Evolutionary conservation across 2,113 vertebrate genomes (phyloP).

Genomic region (Pachyramphus minor): DNA sequence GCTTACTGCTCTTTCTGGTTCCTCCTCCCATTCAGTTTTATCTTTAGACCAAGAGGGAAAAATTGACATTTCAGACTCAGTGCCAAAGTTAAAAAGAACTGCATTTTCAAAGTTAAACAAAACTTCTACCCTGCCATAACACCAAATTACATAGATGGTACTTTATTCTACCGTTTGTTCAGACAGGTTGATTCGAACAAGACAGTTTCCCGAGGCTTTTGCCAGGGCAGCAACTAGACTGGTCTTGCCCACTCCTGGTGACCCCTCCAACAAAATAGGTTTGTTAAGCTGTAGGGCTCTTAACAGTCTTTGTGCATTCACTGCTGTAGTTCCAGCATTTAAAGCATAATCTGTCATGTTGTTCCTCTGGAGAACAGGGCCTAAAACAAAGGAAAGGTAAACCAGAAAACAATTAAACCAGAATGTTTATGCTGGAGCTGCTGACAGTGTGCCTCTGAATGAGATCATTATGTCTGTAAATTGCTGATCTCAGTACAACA

Average conservation of each 20-base stretch:
- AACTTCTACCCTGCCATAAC: not conserved
- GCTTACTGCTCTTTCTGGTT: not conserved
- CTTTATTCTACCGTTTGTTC: conserved; percentile 87
- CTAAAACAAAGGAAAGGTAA: conserved; percentile 61
- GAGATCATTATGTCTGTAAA: not conserved
- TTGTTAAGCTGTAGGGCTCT: conserved; percentile 89
- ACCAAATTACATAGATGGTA: not conserved
- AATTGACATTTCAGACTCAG: not conserved
- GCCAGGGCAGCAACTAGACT: conserved; percentile 92
- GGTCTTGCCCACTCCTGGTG: conserved; percentile 96
- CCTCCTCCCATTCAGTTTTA: not conserved
- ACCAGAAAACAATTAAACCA: not conserved
- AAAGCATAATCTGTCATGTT: conserved; percentile 83
- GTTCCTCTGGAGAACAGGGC: conserved; percentile 73
- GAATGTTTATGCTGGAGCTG: not conserved
- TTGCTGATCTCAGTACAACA: not conserved
- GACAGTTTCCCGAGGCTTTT: conserved; percentile 89
- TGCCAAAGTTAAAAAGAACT: not conserved
- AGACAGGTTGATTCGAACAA: conserved; percentile 95
- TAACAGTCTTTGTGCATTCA: conserved; percentile 91
- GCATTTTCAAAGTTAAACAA: not conserved
- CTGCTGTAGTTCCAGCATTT: conserved; percentile 88
- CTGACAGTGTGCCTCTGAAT: not conserved
- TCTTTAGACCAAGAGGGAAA: not conserved
- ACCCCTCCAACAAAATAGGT: conserved; percentile 92